A percentile compares a stretch with the other conserved stretches of the same genome.
phyloP scores from a whole-genome alignment of 2,888 invertebrate genomes.

The Leistus spinibarbis region DNA sequence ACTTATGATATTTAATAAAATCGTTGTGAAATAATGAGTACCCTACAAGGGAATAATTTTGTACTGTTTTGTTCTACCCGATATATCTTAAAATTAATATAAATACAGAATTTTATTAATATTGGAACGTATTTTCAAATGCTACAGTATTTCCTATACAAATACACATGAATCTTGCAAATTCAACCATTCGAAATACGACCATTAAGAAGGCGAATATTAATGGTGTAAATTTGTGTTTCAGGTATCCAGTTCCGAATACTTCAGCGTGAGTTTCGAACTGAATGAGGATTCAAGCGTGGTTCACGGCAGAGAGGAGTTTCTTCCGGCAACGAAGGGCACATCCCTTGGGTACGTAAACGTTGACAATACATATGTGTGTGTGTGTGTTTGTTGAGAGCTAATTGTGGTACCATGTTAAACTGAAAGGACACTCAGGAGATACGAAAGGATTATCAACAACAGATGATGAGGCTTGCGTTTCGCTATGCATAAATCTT shows the following conservation, averaged over 20 bases:
- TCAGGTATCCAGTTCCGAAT: slow-evolving; percentile 75
- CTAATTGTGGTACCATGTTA: slow-evolving; percentile 6
- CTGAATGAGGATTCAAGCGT: slow-evolving; percentile 60
- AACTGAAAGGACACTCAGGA: slow-evolving; percentile 1
- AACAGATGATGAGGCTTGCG: neutral
- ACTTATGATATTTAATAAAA: no score
- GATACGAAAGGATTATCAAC: neutral
- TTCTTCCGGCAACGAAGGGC: slow-evolving; percentile 71
- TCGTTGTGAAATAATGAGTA: no score
- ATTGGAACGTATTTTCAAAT: neutral
- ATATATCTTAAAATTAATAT: no score
- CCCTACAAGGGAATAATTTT: no score
- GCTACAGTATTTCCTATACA: neutral
- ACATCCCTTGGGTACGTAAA: slow-evolving; percentile 67
- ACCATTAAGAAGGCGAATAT: neutral
- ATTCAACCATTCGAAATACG: no score
- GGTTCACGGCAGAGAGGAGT: slow-evolving; percentile 65
- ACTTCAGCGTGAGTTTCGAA: slow-evolving; percentile 74
- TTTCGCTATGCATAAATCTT: neutral
- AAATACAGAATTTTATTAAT: neutral
- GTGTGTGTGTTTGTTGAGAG: neutral
- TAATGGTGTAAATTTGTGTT: slow-evolving; percentile 47
- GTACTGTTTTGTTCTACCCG: no score
- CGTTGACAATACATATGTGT: neutral
- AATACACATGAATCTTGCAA: neutral